Conservation (phyloP, 1,140 invertebrate genomes). For the Potamilus streckersoni region DNA sequence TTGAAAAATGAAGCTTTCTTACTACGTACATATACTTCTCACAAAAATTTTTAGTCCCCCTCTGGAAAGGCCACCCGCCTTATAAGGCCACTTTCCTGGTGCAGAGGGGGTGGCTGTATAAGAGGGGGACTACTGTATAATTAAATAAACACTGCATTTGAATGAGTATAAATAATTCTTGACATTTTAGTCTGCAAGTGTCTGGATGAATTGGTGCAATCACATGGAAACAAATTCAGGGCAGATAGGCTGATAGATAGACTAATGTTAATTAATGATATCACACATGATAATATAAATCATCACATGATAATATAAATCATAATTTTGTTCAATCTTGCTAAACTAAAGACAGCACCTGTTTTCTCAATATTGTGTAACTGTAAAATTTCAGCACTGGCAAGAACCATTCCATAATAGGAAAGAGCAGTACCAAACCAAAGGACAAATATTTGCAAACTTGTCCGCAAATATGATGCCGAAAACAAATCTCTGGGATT, state of each 20-base stretch:
- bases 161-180: background rate
- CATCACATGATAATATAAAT: background rate
- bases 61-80: no score
- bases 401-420: slow-evolving; percentile 94
- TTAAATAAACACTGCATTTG: background rate
- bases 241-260: background rate
- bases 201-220: background rate
- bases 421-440: slow-evolving; percentile 95
- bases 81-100: no score
- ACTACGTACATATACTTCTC: no score
- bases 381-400: slow-evolving; percentile 93
- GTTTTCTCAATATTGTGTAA: slow-evolving; percentile 35
- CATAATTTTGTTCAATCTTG: no score
- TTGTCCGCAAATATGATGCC: slow-evolving; percentile 52
- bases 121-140: no score
- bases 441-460: slow-evolving; percentile 63
- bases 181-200: background rate
- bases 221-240: background rate
- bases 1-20: no score
- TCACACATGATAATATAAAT: background rate
- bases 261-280: background rate
- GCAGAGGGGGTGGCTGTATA: no score
- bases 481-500: slow-evolving; percentile 55
- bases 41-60: no score
- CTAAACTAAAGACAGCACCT: background rate